These are phyloP conservation scores for Sturnira hondurensis DNA, from an alignment of 2,113 vertebrate genomes.

Conservation along the genomic window DNA sequence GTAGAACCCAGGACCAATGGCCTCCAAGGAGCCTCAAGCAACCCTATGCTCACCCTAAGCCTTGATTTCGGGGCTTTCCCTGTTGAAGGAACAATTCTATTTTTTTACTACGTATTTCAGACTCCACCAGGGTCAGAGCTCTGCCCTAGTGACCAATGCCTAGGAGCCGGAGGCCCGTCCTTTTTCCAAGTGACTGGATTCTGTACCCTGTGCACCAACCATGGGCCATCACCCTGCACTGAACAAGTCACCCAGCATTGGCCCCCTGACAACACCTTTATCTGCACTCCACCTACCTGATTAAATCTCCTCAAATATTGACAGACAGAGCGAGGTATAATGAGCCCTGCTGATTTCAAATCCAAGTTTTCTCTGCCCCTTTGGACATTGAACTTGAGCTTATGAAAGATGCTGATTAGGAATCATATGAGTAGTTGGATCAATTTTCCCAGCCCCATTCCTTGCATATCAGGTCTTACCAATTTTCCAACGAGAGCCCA, in stretches of 20 bases:
- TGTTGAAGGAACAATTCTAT: background rate
- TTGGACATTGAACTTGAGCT: slow-evolving; percentile 52
- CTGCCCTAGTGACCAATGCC: background rate
- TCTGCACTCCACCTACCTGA: slow-evolving; percentile 20
- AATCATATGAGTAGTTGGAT: background rate
- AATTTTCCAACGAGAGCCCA: background rate
- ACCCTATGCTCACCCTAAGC: background rate
- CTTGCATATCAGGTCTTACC: background rate
- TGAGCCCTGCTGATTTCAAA: background rate
- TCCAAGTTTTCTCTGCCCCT: slow-evolving; percentile 41
- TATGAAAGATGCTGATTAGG: slow-evolving; percentile 11
- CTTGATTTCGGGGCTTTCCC: background rate
- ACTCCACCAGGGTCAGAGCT: background rate
- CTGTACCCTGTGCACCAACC: background rate
- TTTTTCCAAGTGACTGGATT: background rate
- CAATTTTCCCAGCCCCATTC: background rate
- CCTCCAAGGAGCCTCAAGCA: background rate
- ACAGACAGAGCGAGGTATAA: slow-evolving; percentile 19
- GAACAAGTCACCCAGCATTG: background rate
- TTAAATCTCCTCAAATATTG: slow-evolving; percentile 59
- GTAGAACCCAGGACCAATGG: background rate
- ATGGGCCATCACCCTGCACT: background rate
- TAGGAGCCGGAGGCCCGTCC: background rate
- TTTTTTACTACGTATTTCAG: background rate
- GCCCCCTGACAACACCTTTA: background rate